Evolutionary conservation across 2,888 invertebrate species (phyloP), one percentile per base, ranked within the genome.

Genomic region (Mythimna lalbum): DNA sequence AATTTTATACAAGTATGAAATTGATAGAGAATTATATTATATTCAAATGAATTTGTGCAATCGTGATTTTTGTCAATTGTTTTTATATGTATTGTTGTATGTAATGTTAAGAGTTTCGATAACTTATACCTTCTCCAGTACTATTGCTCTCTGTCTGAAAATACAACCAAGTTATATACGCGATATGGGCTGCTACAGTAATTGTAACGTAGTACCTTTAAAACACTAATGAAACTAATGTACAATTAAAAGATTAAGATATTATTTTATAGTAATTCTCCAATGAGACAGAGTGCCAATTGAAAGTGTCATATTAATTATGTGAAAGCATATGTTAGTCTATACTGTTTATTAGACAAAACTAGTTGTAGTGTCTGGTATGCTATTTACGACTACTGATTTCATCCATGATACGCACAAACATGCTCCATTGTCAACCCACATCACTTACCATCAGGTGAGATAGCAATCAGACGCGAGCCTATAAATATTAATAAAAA

Each of bases 31-130:
- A 63, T 49, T 53, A 64, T 74, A 53, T 63, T 76, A 67, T 80
- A 67, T 80, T 66, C 19, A 31, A 76, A 73, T 52, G 65, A 74
- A 71, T 70, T 75, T 63, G 66, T 82, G 67, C 73, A 77, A 84
- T 76, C 27, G 17, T 63, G 59, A 68, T 69, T 49, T 73, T 64
- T 73, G 36, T 75, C 55, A 69, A 56, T 66, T 64, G 56, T 81
- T 72, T 64, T 72, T 73, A 66, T 43, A 39, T 52, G n/a, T 66
- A 39, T 57, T 64, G 49, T 31, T 81, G 57, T 74, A 49, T 33
- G 61, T 72, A 67, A 67, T 73, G 10, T 61, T 66, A 50, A 43
- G 23, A 57, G 47, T 66, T 49, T 67, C 60, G 33, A 63, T 60
- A 63, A 53, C 23, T 31, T 63, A 53, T 49, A 68, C 1, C 53